Conservation (phyloP, 2,113 vertebrate species). For the Tricholaema leucomelas region DNA sequence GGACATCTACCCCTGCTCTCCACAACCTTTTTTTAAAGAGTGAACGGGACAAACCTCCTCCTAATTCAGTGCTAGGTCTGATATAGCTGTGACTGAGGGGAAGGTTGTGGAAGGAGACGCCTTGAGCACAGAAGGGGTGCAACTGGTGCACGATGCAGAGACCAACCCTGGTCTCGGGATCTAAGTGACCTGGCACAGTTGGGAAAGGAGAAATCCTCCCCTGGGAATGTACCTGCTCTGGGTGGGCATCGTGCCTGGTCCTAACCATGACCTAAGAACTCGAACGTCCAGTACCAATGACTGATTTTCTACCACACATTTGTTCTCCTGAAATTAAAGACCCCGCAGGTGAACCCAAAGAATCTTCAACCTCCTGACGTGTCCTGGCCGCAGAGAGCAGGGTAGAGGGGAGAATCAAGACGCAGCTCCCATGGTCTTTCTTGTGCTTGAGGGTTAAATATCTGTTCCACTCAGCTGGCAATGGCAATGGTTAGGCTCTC, state of each 20-base stretch:
- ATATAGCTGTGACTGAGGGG: conserved; percentile 29
- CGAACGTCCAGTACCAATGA: neutral
- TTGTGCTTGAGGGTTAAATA: neutral
- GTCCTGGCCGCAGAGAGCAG: neutral
- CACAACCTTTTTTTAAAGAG: neutral
- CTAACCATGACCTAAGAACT: neutral
- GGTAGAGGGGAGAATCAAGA: neutral
- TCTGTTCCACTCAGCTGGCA: neutral
- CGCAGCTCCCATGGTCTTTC: neutral
- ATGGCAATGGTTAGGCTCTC: neutral
- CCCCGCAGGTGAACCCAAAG: neutral
- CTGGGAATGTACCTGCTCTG: conserved; percentile 5
- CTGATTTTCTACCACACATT: neutral
- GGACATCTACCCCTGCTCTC: neutral
- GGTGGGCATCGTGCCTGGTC: neutral
- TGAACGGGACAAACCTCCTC: neutral
- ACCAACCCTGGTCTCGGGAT: neutral
- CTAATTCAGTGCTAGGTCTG: neutral
- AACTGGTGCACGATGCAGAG: neutral
- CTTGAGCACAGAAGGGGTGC: conserved; percentile 20
- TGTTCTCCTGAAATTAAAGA: neutral
- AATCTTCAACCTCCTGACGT: neutral
- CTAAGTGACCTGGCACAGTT: neutral
- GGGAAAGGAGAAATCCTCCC: neutral
- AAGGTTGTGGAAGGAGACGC: conserved; percentile 56